phyloP scores from a whole-genome alignment of 1,140 invertebrate species.

The Drosophila micromelanica region DNA sequence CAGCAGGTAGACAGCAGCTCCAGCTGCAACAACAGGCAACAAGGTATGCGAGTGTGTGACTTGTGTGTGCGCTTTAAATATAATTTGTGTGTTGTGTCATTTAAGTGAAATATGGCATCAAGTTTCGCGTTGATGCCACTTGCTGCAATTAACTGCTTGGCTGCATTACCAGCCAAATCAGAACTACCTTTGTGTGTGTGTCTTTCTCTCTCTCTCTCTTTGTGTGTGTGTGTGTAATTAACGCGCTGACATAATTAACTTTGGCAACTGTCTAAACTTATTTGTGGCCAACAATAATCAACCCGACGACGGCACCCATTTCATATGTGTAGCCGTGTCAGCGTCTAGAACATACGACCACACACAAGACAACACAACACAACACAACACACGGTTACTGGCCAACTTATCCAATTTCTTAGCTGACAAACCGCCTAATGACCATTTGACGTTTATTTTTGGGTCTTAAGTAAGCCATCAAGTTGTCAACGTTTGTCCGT shows the following conservation, averaged over 20 bases:
- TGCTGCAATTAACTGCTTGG: conserved; percentile 4
- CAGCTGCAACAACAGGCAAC: not conserved
- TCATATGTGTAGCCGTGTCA: conserved; percentile 26
- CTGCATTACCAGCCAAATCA: not conserved
- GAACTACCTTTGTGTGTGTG: too few relatives aligned
- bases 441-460: conserved; percentile 28
- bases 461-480: conserved; percentile 34
- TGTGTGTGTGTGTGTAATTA: conserved; percentile 45
- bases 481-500: conserved; percentile 26
- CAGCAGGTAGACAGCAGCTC: conserved; percentile 59
- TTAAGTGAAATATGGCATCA: conserved; percentile 1
- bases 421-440: conserved; percentile 20
- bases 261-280: conserved; percentile 35
- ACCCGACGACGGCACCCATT: not conserved
- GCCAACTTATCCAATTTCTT: conserved; percentile 45
- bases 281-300: conserved; percentile 31
- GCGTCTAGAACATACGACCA: not conserved
- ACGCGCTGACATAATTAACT: conserved; percentile 45
- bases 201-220: too few relatives aligned
- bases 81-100: not conserved
- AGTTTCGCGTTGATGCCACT: not conserved
- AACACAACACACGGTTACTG: not conserved
- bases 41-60: not conserved
- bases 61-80: too few relatives aligned
- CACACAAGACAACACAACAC: not conserved